Conservation (phyloP, 2,888 invertebrate genomes). For the Acrobasis repandana region DNA sequence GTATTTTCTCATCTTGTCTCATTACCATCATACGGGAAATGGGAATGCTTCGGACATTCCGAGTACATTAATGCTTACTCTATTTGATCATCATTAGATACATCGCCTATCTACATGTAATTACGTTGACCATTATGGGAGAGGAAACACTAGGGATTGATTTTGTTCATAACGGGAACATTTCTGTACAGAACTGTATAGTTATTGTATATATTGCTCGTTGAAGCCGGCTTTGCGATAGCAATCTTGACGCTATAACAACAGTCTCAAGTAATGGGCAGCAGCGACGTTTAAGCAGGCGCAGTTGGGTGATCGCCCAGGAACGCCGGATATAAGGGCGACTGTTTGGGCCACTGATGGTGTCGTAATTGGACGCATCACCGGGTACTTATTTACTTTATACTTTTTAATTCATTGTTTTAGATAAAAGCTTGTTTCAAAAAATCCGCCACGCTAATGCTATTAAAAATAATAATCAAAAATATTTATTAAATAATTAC, state of each 20-base stretch:
- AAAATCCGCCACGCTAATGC: too few relatives aligned
- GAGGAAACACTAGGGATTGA: slow-evolving; percentile 57
- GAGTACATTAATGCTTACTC: slow-evolving; percentile 27
- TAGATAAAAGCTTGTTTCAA: too few relatives aligned
- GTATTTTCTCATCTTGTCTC: background rate
- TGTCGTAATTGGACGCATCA: too few relatives aligned
- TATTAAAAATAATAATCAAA: too few relatives aligned
- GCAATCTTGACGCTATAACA: slow-evolving; percentile 62
- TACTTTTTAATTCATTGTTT: too few relatives aligned
- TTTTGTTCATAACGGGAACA: slow-evolving; percentile 47
- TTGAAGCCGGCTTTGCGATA: slow-evolving; percentile 50
- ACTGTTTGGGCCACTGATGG: too few relatives aligned
- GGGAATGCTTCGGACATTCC: slow-evolving; percentile 9
- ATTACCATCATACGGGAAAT: slow-evolving; percentile 6
- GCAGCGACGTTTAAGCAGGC: background rate
- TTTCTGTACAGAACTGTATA: slow-evolving; percentile 51
- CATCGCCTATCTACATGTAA: slow-evolving; percentile 44
- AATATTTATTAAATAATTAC: too few relatives aligned
- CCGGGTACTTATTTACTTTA: too few relatives aligned
- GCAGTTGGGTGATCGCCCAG: too few relatives aligned
- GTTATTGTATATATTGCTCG: slow-evolving; percentile 48
- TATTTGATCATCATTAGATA: slow-evolving; percentile 52
- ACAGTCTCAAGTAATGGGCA: slow-evolving; percentile 60
- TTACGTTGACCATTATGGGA: slow-evolving; percentile 52
- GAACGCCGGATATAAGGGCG: too few relatives aligned